Conservation (phyloP, 2,888 invertebrate species). For the Rhagonycha fulva region DNA sequence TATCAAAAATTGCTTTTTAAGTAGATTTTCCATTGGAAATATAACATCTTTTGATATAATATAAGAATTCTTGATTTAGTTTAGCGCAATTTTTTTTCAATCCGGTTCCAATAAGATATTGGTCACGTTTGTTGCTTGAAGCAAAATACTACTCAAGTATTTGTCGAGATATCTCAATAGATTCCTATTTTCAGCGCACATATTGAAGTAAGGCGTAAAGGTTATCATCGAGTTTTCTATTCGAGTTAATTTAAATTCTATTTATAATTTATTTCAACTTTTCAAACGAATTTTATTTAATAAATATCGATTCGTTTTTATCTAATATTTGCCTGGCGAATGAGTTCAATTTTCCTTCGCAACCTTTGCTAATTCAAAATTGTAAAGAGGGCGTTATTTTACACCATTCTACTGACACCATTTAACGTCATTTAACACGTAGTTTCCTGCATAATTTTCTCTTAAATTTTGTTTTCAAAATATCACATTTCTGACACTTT, state of each 20-base stretch:
- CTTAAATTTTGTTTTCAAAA: neutral
- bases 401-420: neutral
- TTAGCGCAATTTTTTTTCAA: neutral
- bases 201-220: slow-evolving; percentile 1
- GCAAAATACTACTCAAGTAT: slow-evolving; percentile 6
- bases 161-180: slow-evolving; percentile 8
- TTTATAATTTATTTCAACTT: neutral
- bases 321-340: neutral
- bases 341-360: neutral
- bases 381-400: neutral
- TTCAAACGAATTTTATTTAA: neutral
- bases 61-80: neutral
- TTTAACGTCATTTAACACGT: neutral
- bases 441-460: neutral
- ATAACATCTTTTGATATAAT: neutral
- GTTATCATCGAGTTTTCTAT: neutral
- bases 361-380: neutral
- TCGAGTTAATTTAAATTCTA: neutral
- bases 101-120: neutral
- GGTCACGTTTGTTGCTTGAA: neutral
- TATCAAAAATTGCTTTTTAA: too few species aligned
- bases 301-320: neutral
- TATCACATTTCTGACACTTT: neutral
- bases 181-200: slow-evolving; percentile 9
- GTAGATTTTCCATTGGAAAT: neutral